A percentile compares a stretch with the other conserved stretches of the same genome.
Conservation (phyloP, 2,888 invertebrate species). For the Pollenia griseotomentosa region DNA sequence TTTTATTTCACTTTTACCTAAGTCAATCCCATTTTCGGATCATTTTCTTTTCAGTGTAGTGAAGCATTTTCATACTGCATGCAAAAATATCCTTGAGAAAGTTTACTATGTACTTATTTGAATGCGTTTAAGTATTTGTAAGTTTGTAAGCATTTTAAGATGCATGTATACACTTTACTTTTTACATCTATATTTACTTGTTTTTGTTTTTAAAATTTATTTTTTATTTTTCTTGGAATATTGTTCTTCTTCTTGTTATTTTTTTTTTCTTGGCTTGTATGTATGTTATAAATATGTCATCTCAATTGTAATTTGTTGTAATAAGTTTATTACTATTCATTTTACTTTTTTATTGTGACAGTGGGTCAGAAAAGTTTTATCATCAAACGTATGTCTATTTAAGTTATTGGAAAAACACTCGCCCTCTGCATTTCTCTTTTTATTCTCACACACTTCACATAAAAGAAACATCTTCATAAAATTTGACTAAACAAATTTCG, state of each 20-base stretch:
- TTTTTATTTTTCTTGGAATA: neutral
- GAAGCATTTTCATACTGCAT: neutral
- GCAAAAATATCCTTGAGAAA: conserved; percentile 43
- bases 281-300: conserved; percentile 24
- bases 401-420: too few relatives aligned
- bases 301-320: conserved; percentile 54
- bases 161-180: conserved; percentile 3
- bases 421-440: too few relatives aligned
- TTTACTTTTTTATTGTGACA: neutral
- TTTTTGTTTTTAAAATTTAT: neutral
- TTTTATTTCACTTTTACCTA: too few relatives aligned
- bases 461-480: too few relatives aligned
- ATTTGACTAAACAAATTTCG: too few relatives aligned
- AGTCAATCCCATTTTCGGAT: too few relatives aligned
- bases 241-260: neutral
- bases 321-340: neutral
- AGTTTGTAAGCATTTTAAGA: conserved; percentile 21
- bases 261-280: neutral
- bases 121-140: neutral
- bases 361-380: neutral
- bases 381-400: too few relatives aligned
- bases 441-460: too few relatives aligned
- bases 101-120: neutral
- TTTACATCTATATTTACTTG: conserved; percentile 13
- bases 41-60: too few relatives aligned